Evolutionary conservation across 2,113 vertebrate species (phyloP), one percentile per base, ranked within the genome.

Genomic region (Gymnarchus niloticus): DNA sequence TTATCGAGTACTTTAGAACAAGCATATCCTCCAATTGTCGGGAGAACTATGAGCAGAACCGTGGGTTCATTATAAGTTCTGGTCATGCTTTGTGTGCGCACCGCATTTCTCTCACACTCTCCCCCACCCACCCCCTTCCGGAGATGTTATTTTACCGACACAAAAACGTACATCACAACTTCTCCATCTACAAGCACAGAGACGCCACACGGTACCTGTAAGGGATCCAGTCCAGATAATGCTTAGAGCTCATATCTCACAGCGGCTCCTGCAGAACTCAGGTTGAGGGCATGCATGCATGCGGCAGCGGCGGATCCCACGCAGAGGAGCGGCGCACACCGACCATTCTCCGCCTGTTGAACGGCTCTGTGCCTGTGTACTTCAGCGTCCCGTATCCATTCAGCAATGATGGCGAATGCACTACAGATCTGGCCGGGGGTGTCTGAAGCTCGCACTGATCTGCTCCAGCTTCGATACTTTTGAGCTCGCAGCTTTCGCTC

Each of bases 191-290:
- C 25, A 82, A 28, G 23, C 23, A 81, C 21, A 25, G 14, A 81
- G 25, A 52, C 51, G 19, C 49, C 48, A 49, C 77, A 81, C 77
- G 48, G 77, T 97, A 99, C 97, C 97, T 99, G 97, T 99, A 99
- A 86, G 97, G 97, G 90, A 99, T 98, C 97, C 97, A 98, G 95
- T 99, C 97, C 91, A 96, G 96, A 90, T 95, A 97, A 91, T 96
- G 96, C 94, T 95, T 97, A 91, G 97, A 97, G 96, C 95, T 98
- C 97, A 99, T 99, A 89, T 94, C 94, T 96, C 90, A 85, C 89
- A 46, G 86, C 85, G 89, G 89, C 87, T 90, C 77, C 76, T 23
- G 69, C 52, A 28, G 44, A 77, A 77, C 73, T 78, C 82, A 41
- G 91, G 91, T 37, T 33, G 51, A 92, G 91, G 89, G 85, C 91